These are phyloP conservation scores for Drosophila meridionalis DNA, from an alignment of 2,888 invertebrate species.

Conservation along the genomic window DNA sequence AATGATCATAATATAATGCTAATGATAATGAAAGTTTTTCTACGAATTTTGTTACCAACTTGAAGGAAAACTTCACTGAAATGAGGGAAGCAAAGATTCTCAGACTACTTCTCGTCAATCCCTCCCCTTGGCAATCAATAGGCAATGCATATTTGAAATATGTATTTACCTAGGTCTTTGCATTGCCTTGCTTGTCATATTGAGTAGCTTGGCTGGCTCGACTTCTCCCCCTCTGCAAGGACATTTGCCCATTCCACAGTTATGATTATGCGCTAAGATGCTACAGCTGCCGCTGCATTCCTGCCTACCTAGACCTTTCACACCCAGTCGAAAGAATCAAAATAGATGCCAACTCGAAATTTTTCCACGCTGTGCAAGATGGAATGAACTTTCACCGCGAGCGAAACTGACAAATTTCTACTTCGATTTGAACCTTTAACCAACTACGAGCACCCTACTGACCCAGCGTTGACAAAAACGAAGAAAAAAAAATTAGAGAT, in stretches of 20 bases:
- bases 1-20: not conserved
- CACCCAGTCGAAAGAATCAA: conserved; percentile 26
- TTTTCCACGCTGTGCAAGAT: conserved; percentile 55
- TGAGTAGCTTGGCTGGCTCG: conserved; percentile 8
- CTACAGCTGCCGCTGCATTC: conserved; percentile 47
- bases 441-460: conserved; percentile 47
- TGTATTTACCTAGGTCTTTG: conserved; percentile 14
- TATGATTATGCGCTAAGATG: conserved; percentile 34
- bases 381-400: conserved; percentile 66
- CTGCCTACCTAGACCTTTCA: conserved; percentile 45
- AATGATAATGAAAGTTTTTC: not conserved
- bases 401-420: conserved; percentile 68
- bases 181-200: conserved; percentile 33
- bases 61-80: not conserved
- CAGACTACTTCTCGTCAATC: not conserved
- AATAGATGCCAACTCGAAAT: conserved; percentile 9
- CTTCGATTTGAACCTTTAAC: conserved; percentile 60
- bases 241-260: conserved; percentile 22
- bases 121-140: conserved; percentile 26
- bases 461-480: conserved; percentile 42
- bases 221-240: conserved; percentile 9
- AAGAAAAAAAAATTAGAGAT: conserved; percentile 1
- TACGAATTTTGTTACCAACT: not conserved
- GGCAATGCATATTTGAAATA: conserved; percentile 29
- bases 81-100: not conserved